These are phyloP conservation scores for Larimichthys crocea DNA, from an alignment of 2,113 vertebrate genomes.

Conservation along the genomic window DNA sequence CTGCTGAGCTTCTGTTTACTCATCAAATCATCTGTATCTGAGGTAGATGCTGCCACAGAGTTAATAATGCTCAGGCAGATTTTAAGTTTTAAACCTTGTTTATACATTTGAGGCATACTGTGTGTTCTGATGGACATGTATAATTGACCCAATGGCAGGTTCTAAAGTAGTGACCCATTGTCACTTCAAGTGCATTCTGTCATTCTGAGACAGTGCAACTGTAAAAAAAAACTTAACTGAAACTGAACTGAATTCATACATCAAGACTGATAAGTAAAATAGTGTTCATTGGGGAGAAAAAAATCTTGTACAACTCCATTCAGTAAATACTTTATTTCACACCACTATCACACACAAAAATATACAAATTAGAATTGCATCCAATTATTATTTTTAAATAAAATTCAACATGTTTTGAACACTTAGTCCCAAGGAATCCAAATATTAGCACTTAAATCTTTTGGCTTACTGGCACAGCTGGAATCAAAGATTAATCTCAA, in stretches of 20 bases:
- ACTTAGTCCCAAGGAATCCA: constrained; percentile 37
- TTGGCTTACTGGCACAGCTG: constrained; percentile 34
- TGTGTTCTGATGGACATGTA: background rate
- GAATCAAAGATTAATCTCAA: constrained; percentile 83
- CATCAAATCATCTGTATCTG: background rate
- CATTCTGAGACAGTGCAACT: too few relatives aligned
- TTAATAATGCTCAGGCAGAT: background rate
- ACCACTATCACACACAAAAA: background rate
- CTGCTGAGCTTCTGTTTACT: too few relatives aligned
- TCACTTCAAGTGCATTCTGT: too few relatives aligned
- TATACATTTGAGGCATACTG: background rate
- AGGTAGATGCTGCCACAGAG: background rate
- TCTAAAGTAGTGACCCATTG: background rate
- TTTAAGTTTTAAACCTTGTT: background rate
- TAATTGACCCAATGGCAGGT: background rate
- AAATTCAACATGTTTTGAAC: background rate
- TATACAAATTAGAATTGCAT: background rate
- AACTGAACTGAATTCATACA: background rate
- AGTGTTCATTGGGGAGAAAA: background rate
- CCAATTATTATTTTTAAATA: background rate
- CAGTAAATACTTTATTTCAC: constrained; percentile 40
- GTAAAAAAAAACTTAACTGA: too few relatives aligned
- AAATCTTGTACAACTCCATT: background rate
- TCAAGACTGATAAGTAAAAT: background rate
- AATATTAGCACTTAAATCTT: background rate